A percentile compares a stretch with the other conserved stretches of the same genome.
Conservation (phyloP, 2,888 invertebrate genomes). For the Sylvicola fuscatus region DNA sequence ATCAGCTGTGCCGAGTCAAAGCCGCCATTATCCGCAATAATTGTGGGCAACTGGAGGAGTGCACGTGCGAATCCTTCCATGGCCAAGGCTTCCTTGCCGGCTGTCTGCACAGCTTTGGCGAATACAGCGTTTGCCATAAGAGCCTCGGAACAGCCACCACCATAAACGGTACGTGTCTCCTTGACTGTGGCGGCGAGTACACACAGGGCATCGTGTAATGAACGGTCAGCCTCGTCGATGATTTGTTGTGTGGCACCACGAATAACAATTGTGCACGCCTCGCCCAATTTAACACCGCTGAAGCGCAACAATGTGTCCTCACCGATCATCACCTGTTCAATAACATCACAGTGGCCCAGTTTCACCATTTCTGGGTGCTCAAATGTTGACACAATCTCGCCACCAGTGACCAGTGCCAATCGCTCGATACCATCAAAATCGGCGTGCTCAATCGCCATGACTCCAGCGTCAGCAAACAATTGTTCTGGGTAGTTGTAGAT, state of each 20-base stretch:
- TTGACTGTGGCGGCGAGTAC: conserved; percentile 89
- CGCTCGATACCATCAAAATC: conserved; percentile 99
- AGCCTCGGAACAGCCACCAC: conserved; percentile 91
- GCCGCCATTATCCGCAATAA: conserved; percentile 97
- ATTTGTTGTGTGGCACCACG: conserved; percentile 97
- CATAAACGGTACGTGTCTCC: conserved; percentile 77
- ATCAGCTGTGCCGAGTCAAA: conserved; percentile 92
- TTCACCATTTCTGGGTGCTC: conserved; percentile 83
- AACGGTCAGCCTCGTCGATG: conserved; percentile 95
- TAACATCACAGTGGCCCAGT: conserved; percentile 82
- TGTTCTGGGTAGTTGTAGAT: conserved; percentile 99
- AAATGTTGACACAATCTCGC: conserved; percentile 97
- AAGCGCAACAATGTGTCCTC: conserved; percentile 91
- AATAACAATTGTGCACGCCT: conserved; percentile 93
- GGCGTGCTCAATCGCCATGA: conserved; percentile 99
- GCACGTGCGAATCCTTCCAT: conserved; percentile 90
- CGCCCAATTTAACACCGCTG: conserved; percentile 82
- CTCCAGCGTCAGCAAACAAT: conserved; percentile 90
- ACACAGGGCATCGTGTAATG: conserved; percentile 94
- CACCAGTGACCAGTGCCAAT: conserved; percentile 89
- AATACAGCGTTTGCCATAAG: conserved; percentile 90
- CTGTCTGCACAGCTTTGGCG: conserved; percentile 60
- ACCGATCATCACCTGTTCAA: conserved; percentile 94
- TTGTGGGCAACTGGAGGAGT: conserved; percentile 74
- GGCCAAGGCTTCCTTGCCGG: conserved; percentile 94